phyloP scores from a whole-genome alignment of 2,888 invertebrate genomes.

The Eurois occulta region DNA sequence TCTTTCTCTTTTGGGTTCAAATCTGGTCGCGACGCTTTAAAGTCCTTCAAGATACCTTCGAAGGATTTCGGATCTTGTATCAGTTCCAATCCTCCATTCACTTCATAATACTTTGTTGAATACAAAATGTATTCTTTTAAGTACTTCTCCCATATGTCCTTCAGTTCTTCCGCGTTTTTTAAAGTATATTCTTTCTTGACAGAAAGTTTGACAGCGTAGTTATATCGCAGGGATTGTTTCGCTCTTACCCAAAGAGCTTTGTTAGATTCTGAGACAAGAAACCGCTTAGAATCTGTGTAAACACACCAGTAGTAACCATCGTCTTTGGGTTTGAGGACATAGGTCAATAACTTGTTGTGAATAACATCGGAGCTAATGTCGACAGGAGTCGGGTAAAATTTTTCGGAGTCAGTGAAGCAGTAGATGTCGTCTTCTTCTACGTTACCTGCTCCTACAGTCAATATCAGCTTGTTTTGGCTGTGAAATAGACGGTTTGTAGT shows the following conservation, averaged over 20 bases:
- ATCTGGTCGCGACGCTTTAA: constrained; percentile 66
- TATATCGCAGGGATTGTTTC: constrained; percentile 73
- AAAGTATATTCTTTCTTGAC: constrained; percentile 68
- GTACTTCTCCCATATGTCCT: constrained; percentile 75
- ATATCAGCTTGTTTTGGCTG: constrained; percentile 78
- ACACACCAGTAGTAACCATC: constrained; percentile 88
- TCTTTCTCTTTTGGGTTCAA: constrained; percentile 70
- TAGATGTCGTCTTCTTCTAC: constrained; percentile 74
- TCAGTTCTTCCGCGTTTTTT: constrained; percentile 58
- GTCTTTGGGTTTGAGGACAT: constrained; percentile 72
- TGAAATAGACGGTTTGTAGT: constrained; percentile 53
- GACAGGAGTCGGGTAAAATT: constrained; percentile 76
- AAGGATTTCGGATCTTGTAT: constrained; percentile 55
- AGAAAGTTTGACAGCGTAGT: constrained; percentile 80
- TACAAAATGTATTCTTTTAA: constrained; percentile 81
- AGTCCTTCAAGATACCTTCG: constrained; percentile 70
- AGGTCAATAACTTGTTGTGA: constrained; percentile 65
- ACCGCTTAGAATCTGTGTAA: constrained; percentile 76
- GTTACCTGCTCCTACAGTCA: constrained; percentile 72
- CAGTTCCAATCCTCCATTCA: constrained; percentile 65
- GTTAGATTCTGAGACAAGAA: constrained; percentile 77
- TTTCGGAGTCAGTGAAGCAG: constrained; percentile 84
- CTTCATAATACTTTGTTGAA: constrained; percentile 76
- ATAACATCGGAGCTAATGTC: constrained; percentile 69
- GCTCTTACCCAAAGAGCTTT: constrained; percentile 79